A percentile compares a stretch with the other conserved stretches of the same genome.
These are phyloP conservation scores for Isurus oxyrinchus DNA, from an alignment of 2,113 vertebrate species.

Conservation along the genomic window DNA sequence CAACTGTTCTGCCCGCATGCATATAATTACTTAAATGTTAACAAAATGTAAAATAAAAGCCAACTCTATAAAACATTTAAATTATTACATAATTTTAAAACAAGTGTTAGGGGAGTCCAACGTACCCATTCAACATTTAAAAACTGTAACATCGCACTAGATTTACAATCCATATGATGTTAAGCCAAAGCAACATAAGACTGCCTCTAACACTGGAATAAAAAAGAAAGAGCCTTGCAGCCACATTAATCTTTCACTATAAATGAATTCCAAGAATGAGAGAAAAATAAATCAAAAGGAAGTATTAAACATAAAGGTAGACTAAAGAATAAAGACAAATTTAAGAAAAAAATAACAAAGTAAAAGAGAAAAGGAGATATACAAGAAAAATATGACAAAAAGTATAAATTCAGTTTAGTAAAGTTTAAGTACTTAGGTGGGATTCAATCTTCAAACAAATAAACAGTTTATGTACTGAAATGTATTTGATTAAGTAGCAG, in stretches of 20 bases:
- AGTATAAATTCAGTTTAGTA: not conserved
- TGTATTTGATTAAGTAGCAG: not conserved
- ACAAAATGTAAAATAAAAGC: not conserved
- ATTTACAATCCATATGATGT: not conserved
- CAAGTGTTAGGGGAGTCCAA: not conserved
- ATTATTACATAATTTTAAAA: not conserved
- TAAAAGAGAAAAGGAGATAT: not conserved
- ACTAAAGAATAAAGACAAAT: not conserved
- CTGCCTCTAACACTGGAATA: not conserved
- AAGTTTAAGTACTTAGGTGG: not conserved
- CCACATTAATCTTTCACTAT: not conserved
- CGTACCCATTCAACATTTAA: not conserved
- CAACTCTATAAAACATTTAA: constrained; percentile 1
- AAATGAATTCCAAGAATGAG: not conserved
- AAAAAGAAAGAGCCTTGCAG: not conserved
- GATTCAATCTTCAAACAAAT: not conserved
- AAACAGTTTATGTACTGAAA: too few species aligned
- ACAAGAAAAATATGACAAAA: not conserved
- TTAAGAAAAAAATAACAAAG: not conserved
- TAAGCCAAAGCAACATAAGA: not conserved
- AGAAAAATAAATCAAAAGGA: not conserved
- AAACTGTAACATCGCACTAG: not conserved
- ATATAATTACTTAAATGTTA: not conserved
- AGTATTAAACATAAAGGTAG: not conserved
- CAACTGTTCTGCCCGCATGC: not conserved